These are phyloP conservation scores for Acanthurus tractus DNA, from an alignment of 2,797 vertebrate species.

Conservation along the genomic window DNA sequence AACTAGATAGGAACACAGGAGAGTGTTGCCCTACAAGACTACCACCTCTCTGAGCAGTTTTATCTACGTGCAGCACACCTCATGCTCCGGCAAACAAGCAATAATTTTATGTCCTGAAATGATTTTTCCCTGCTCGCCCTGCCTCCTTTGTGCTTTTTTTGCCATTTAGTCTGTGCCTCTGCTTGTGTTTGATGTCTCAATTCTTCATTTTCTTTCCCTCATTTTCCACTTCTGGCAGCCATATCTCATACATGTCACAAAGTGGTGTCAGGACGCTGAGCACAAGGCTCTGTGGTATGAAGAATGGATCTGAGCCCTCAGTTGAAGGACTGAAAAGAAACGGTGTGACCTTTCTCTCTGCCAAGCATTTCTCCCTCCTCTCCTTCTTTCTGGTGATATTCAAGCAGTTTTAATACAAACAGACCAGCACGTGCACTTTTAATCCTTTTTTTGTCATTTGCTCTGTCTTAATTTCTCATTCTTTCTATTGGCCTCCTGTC, in stretches of 20 bases:
- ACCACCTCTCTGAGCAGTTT: background rate
- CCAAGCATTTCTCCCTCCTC: slow-evolving; percentile 5
- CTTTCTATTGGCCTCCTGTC: background rate
- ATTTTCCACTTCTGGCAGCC: slow-evolving; percentile 18
- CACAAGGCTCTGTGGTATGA: slow-evolving; percentile 13
- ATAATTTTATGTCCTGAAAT: slow-evolving; percentile 19
- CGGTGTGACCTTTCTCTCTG: slow-evolving; percentile 48
- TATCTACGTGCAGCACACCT: slow-evolving; percentile 27
- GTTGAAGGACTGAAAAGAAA: slow-evolving; percentile 25
- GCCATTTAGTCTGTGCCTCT: slow-evolving; percentile 16
- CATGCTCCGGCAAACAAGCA: slow-evolving; percentile 1
- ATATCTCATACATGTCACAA: slow-evolving; percentile 8
- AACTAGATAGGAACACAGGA: background rate
- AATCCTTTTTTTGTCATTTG: slow-evolving; percentile 20
- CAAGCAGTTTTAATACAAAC: slow-evolving; percentile 18
- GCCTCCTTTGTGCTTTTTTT: slow-evolving; percentile 7
- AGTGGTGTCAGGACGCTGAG: slow-evolving; percentile 19
- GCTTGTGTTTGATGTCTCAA: slow-evolving; percentile 28
- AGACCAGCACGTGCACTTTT: slow-evolving; percentile 5
- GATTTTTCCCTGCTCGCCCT: background rate
- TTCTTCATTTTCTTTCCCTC: slow-evolving; percentile 20
- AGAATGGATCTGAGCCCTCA: slow-evolving; percentile 28
- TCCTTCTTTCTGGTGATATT: background rate
- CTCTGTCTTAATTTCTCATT: background rate
- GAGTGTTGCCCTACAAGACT: background rate